Base-by-base conservation (phyloP, 2,888 invertebrate species). In the Aphodius granarius region DNA sequence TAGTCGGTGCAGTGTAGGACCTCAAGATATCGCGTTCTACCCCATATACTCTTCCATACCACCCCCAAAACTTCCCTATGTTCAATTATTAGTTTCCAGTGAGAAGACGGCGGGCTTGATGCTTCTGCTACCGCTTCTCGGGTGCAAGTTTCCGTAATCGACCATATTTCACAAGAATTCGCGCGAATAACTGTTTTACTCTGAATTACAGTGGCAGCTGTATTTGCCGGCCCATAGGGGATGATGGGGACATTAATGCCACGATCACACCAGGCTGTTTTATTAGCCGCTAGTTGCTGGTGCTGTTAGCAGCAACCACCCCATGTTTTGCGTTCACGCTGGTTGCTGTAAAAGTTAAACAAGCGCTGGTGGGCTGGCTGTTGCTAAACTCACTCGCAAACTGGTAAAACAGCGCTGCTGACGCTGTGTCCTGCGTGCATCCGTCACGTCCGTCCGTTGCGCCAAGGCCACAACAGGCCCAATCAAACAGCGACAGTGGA, bases 71-170 rank as follows among this genome's bases (percentile, higher is more conserved):
- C 63, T 72, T 72, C 72, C 63, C 71, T 72, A 63, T 63, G 72
- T 72, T 72, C 72, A 72, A 72, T 72, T 72, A 72, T 72, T 43
- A 72, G 72, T 72, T 72, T 63, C 20, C 73, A 63, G 19, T 17
- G 73, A 75, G 75, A 77, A 19, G 21, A 43, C 23, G n/a, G n/a
- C n/a, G n/a, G n/a, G 43, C 43, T 43, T 13, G 43, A 9, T 43
- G 43, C 9, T 2, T 1, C 43, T 43, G 43, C 2, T n/a, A n/a
- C 3, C 13, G 43, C 43, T 1, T 43, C 43, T 43, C 43, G 9
- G 9, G 43, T 43, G 43, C 43, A 2, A 43, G 43, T 43, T 43
- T 43, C 43, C 43, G 43, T 43, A 43, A 43, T 43, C 43, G 43
- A 13, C 4, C 43, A 43, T 43, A 43, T 43, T 43, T 43, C 43